These are phyloP conservation scores for Pyrocephalus nanus DNA, from an alignment of 2,797 vertebrate genomes.

Conservation along the genomic window DNA sequence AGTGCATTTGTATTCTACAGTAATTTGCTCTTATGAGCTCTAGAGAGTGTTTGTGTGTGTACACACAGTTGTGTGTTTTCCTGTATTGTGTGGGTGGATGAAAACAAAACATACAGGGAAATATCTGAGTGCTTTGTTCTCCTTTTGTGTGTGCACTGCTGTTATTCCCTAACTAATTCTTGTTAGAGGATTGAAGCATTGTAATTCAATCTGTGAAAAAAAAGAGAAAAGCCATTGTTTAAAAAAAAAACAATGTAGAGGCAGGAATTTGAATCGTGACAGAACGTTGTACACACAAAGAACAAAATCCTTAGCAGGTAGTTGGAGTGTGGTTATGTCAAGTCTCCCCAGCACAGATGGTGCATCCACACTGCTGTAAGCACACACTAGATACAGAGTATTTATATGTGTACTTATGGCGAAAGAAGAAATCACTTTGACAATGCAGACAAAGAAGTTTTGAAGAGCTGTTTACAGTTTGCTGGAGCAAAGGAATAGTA, in stretches of 20 bases:
- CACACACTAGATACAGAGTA: neutral
- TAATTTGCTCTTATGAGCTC: neutral
- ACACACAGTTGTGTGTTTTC: neutral
- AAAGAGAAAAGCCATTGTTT: neutral
- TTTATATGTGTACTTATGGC: neutral
- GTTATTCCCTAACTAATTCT: conserved; percentile 34
- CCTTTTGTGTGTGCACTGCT: neutral
- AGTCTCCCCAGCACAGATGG: neutral
- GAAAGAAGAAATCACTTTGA: neutral
- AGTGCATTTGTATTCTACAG: neutral
- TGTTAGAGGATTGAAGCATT: neutral
- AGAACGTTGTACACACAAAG: neutral
- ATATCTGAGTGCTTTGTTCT: neutral
- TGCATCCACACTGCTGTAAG: neutral
- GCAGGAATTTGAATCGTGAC: neutral
- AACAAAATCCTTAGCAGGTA: neutral
- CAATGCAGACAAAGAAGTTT: neutral
- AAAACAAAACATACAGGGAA: neutral
- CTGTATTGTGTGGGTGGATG: neutral
- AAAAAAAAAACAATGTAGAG: neutral
- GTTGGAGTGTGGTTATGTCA: neutral
- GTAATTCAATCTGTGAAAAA: neutral
- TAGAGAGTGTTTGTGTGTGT: neutral
- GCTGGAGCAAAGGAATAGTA: neutral
- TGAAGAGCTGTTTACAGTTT: neutral